Evolutionary conservation across 2,113 vertebrate species (phyloP).

Genomic region (Meriones unguiculatus): DNA sequence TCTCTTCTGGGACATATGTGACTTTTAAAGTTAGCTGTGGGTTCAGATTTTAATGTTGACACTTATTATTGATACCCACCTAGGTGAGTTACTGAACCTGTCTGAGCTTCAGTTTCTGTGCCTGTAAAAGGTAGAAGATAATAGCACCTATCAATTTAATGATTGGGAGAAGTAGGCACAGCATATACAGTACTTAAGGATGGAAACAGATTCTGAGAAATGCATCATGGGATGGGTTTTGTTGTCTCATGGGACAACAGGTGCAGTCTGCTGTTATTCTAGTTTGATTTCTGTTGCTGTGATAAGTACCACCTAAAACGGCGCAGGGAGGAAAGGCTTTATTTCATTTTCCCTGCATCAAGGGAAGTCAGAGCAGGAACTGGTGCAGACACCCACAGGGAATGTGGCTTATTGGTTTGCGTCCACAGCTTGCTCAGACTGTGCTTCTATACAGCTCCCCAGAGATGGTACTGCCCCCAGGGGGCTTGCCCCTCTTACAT

Average conservation of each 20-base stretch:
- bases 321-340: background rate
- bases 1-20: background rate
- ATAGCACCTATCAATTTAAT: background rate
- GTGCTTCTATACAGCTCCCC: too few species aligned
- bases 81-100: background rate
- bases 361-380: background rate
- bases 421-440: background rate
- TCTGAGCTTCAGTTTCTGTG: slow-evolving; percentile 25
- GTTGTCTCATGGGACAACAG: background rate
- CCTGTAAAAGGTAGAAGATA: background rate
- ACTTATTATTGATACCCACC: background rate
- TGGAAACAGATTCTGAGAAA: background rate
- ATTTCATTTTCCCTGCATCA: background rate
- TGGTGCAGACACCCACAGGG: background rate
- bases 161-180: background rate
- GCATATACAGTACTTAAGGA: background rate
- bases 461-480: background rate
- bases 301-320: background rate
- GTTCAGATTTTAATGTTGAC: slow-evolving; percentile 13
- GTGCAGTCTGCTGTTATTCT: background rate
- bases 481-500: too few species aligned
- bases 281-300: background rate
- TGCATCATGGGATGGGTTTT: background rate
- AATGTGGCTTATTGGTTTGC: background rate
- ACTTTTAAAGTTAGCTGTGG: slow-evolving; percentile 37